Evolutionary conservation across 2,888 invertebrate species (phyloP), one percentile per base, ranked within the genome.

Genomic region (Clistopyga incitator): DNA sequence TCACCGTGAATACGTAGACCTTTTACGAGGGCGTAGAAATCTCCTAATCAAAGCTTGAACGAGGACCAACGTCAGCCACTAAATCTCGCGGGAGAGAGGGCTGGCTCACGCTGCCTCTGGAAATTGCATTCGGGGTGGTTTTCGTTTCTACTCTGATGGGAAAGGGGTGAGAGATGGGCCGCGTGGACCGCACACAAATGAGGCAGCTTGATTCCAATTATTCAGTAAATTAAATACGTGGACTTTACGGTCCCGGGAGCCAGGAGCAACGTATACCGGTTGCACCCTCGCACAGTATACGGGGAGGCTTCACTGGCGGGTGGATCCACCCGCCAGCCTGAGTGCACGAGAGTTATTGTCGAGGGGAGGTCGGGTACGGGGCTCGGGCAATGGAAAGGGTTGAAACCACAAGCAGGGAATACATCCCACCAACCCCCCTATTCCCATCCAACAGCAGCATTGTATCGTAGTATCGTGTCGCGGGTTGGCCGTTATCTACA

Each of bases 151-250:
- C 52, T 50, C 54, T 50, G 81, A 75, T 65, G 45, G 45, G 47
- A 34, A 77, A 65, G 20, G 75, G 78, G 50, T 23, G 29, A 20
- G 59, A 34, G 74, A 61, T 68, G 81, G 83, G 81, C 78, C 84
- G 86, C 80, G 86, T 75, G 86, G 78, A 81, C 85, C 84, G 87
- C 89, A 88, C 92, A 89, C 91, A 92, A 92, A 92, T 92, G 92
- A 92, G 92, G 88, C 92, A 89, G 92, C 92, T 92, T 92, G 92
- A 92, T 92, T 91, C 91, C 92, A 92, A 92, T 92, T 92, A 92
- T 92, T 92, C 92, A 91, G 91, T 92, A 91, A 92, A 92, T 92
- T 92, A 92, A 92, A 92, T 92, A 91, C 92, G 89, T 88, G 87
- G 88, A 88, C 88, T 91, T 92, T 89, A 90, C 89, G 88, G 89